Percentiles rank a stretch among this genome's conserved stretches.
These are phyloP conservation scores for Furcifer pardalis DNA, from an alignment of 2,797 vertebrate species.

Conservation along the genomic window DNA sequence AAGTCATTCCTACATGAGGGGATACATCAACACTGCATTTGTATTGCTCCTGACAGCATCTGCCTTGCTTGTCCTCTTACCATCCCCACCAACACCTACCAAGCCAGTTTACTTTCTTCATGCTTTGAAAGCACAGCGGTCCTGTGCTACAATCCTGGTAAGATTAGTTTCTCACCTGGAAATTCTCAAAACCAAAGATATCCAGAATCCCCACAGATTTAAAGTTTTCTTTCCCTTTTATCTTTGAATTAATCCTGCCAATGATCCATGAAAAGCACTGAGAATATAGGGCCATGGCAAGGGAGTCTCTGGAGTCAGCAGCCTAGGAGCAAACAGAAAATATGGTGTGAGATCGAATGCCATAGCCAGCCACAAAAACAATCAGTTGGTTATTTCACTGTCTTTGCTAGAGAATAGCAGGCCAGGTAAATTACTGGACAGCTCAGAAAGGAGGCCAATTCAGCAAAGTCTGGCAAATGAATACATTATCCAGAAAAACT, in stretches of 20 bases:
- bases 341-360: conserved; percentile 7
- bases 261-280: conserved; percentile 95
- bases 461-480: not conserved
- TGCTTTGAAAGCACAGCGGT: conserved; percentile 2
- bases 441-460: not conserved
- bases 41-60: not conserved
- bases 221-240: conserved; percentile 91
- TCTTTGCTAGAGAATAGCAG: not conserved
- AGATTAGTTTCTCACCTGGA: conserved; percentile 81
- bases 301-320: conserved; percentile 88
- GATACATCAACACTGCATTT: not conserved
- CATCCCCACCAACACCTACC: not conserved
- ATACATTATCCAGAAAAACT: not conserved
- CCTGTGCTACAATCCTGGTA: conserved; percentile 21
- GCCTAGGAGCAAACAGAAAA: conserved; percentile 76
- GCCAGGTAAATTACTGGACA: not conserved
- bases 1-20: not conserved
- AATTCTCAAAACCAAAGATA: conserved; percentile 95
- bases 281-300: conserved; percentile 91
- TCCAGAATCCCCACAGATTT: conserved; percentile 93
- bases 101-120: conserved; percentile 25
- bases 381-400: not conserved
- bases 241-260: conserved; percentile 88
- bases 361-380: not conserved
- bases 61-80: not conserved